phyloP scores from a whole-genome alignment of 2,888 invertebrate species.

The Gastracanthus pulcherrimus region DNA sequence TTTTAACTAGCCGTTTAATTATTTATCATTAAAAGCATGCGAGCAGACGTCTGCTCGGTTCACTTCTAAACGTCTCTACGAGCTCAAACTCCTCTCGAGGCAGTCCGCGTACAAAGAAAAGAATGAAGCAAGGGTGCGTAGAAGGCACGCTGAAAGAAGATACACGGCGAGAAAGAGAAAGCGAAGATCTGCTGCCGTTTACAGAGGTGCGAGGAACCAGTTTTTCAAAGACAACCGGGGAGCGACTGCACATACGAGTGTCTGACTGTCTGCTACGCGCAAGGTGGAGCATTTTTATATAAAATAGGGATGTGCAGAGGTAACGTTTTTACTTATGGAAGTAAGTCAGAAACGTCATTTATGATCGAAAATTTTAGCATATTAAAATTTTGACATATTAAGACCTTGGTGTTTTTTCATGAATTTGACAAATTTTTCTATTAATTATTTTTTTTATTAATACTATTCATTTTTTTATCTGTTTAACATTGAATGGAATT shows the following conservation, averaged over 20 bases:
- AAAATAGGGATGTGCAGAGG: no score
- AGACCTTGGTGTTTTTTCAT: no score
- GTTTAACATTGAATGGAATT: no score
- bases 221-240: conserved; percentile 13
- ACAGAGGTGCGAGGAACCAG: conserved; percentile 28
- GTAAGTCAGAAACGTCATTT: no score
- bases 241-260: background rate
- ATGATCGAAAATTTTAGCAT: no score
- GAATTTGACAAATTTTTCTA: no score
- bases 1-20: no score
- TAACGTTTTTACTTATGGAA: no score
- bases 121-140: background rate
- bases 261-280: background rate
- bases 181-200: background rate
- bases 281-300: background rate
- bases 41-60: background rate
- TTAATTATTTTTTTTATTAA: no score
- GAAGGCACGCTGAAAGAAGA: conserved; percentile 4
- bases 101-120: background rate
- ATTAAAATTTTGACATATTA: no score
- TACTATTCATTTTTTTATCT: no score
- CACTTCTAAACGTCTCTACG: background rate
- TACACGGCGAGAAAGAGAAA: conserved; percentile 19
- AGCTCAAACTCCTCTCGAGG: background rate
- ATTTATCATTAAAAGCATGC: no score